Evolutionary conservation across 2,113 vertebrate species (phyloP).

Genomic region (Muntiacus reevesi): DNA sequence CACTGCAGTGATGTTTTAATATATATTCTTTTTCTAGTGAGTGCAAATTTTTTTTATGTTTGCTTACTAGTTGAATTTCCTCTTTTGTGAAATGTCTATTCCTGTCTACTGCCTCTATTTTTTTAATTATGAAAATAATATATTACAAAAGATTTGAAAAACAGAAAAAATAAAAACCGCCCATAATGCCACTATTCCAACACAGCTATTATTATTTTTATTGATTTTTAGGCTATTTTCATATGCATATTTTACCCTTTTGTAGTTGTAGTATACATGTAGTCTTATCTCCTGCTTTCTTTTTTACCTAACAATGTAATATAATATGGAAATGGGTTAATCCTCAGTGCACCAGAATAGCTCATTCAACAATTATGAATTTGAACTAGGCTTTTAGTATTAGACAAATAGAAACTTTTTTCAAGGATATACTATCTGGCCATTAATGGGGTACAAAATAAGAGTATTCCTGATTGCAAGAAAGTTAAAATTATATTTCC

Average conservation of each 20-base stretch:
- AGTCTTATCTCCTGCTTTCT: neutral
- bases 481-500: constrained; percentile 31
- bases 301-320: neutral
- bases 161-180: constrained; percentile 10
- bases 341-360: neutral
- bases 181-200: neutral
- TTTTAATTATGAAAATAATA: constrained; percentile 1
- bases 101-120: neutral
- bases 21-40: neutral
- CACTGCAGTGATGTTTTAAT: neutral
- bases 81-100: constrained; percentile 13
- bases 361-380: constrained; percentile 25
- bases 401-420: constrained; percentile 12
- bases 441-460: constrained; percentile 1
- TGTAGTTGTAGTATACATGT: neutral
- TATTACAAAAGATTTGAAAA: constrained; percentile 28
- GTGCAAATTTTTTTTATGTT: neutral
- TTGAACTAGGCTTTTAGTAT: neutral
- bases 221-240: constrained; percentile 15
- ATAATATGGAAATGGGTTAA: neutral
- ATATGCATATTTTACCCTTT: constrained; percentile 20
- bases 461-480: neutral
- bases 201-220: constrained; percentile 18
- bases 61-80: neutral
- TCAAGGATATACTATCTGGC: neutral